A percentile compares a stretch with the other conserved stretches of the same genome.
Conservation (phyloP, 2,888 invertebrate species). For the Synergus gifuensis region DNA sequence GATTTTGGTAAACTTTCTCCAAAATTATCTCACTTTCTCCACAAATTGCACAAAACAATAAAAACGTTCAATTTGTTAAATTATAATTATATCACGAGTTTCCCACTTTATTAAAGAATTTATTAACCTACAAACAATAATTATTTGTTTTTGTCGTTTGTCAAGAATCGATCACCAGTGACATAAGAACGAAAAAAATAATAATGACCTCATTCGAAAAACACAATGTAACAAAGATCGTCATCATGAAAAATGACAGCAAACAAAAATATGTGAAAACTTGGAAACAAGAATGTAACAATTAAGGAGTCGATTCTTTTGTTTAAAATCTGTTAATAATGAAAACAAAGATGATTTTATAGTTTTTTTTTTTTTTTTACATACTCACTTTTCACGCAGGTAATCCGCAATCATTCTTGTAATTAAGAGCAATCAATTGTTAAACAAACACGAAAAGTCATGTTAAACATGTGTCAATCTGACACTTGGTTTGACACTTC, state of each 20-base stretch:
- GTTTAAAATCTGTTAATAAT: neutral
- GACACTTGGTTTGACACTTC: conserved; percentile 7
- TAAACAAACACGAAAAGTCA: conserved; percentile 26
- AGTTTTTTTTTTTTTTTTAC: neutral
- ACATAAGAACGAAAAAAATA: neutral
- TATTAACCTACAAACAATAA: neutral
- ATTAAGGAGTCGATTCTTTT: neutral
- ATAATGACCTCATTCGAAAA: neutral
- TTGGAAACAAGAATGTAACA: neutral
- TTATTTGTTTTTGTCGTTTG: neutral
- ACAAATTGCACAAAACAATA: neutral
- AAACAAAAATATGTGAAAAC: neutral
- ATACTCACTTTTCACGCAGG: conserved; percentile 12
- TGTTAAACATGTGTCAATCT: conserved; percentile 41
- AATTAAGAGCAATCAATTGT: conserved; percentile 24
- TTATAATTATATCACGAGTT: neutral
- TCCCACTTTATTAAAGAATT: neutral
- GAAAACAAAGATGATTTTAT: neutral
- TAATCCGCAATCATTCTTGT: conserved; percentile 30
- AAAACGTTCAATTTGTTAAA: neutral
- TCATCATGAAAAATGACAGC: neutral
- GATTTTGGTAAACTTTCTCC: neutral
- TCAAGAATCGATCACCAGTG: neutral
- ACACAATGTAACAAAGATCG: neutral
- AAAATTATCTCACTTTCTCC: neutral